Conservation (phyloP, 2,113 vertebrate genomes). For the Sterrhoptilus dennistouni region DNA sequence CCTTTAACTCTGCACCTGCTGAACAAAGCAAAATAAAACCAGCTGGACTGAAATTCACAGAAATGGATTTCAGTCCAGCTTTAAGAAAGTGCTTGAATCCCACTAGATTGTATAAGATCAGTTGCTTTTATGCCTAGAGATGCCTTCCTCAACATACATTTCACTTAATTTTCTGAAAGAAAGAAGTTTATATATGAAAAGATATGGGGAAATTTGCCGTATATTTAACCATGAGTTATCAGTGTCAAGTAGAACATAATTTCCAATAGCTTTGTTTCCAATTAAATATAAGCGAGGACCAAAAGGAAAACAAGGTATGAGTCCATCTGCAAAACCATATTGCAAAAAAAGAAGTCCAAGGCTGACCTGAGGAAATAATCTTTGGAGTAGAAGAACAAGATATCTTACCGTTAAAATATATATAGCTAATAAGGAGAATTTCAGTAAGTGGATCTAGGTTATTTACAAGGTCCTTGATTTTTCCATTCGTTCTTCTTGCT, state of each 20-base stretch:
- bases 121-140: background rate
- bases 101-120: background rate
- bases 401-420: conserved; percentile 78
- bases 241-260: background rate
- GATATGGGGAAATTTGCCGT: background rate
- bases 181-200: background rate
- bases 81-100: background rate
- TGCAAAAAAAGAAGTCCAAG: background rate
- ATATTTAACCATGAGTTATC: background rate
- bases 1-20: background rate
- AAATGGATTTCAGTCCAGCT: background rate
- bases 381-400: background rate
- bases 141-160: background rate
- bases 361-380: background rate
- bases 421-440: conserved; percentile 86
- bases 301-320: background rate
- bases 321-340: background rate
- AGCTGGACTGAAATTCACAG: background rate
- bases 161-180: background rate
- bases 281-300: background rate
- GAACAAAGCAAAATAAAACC: background rate
- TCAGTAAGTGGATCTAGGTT: conserved; percentile 71
- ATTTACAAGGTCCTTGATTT: conserved; percentile 79
- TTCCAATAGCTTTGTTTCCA: background rate
- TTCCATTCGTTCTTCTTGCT: conserved; percentile 77